These are phyloP conservation scores for Anastatus disparis DNA, from an alignment of 1,140 invertebrate species.

Conservation along the genomic window DNA sequence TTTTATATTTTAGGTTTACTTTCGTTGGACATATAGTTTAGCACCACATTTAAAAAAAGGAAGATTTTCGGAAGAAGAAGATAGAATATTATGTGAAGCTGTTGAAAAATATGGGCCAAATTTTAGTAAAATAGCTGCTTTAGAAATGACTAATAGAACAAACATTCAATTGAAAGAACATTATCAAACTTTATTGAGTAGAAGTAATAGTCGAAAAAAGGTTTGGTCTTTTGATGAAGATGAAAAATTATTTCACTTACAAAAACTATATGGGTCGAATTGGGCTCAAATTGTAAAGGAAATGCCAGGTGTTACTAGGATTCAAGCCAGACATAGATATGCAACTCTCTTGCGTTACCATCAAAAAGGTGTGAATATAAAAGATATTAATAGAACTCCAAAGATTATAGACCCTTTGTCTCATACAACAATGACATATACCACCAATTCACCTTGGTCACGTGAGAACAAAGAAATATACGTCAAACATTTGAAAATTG, in stretches of 20 bases:
- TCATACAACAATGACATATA: slow-evolving; percentile 16
- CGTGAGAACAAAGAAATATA: slow-evolving; percentile 31
- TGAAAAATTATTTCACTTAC: slow-evolving; percentile 57
- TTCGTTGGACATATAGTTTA: slow-evolving; percentile 64
- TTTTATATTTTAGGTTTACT: slow-evolving; percentile 51
- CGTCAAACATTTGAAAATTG: slow-evolving; percentile 37
- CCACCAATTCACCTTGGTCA: slow-evolving; percentile 29
- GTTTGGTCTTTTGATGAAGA: slow-evolving; percentile 66
- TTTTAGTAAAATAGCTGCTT: slow-evolving; percentile 66
- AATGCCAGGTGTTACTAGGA: slow-evolving; percentile 63
- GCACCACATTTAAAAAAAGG: slow-evolving; percentile 67
- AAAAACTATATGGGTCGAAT: slow-evolving; percentile 56
- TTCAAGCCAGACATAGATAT: slow-evolving; percentile 65
- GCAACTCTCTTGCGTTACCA: slow-evolving; percentile 53
- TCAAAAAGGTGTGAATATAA: slow-evolving; percentile 43
- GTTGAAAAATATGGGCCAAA: slow-evolving; percentile 71
- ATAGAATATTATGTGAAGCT: slow-evolving; percentile 70
- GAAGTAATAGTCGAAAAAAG: slow-evolving; percentile 46
- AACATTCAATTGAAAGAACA: slow-evolving; percentile 67
- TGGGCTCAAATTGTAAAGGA: slow-evolving; percentile 63
- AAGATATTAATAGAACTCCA: slow-evolving; percentile 35
- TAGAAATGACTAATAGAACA: slow-evolving; percentile 67
- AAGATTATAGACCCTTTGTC: neutral
- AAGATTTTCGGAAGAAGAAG: slow-evolving; percentile 72
- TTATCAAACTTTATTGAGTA: slow-evolving; percentile 64